phyloP scores from a whole-genome alignment of 2,113 vertebrate genomes.

The Microtus ochrogaster region DNA sequence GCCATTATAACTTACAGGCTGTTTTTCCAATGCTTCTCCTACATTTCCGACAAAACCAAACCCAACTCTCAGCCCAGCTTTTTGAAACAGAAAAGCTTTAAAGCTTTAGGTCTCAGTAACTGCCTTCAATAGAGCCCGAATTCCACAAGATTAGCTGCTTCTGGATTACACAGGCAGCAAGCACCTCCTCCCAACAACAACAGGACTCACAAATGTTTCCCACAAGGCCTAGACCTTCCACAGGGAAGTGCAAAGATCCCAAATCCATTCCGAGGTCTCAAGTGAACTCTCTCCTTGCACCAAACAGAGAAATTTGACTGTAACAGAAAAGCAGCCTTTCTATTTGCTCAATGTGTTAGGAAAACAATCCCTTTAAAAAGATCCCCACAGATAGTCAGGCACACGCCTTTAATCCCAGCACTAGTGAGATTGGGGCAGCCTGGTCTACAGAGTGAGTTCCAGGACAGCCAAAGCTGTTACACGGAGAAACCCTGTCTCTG shows the following conservation, averaged over 20 bases:
- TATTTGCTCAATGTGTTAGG: not conserved
- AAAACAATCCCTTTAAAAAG: conserved; percentile 29
- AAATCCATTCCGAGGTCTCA: not conserved
- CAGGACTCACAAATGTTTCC: not conserved
- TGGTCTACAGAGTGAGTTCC: too few relatives aligned
- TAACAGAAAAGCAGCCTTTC: conserved; percentile 5
- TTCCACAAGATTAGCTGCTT: conserved; percentile 41
- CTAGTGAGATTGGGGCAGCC: too few relatives aligned
- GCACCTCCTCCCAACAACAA: not conserved
- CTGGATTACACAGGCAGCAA: conserved; percentile 22
- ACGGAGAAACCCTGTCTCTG: too few relatives aligned
- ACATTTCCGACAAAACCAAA: too few relatives aligned
- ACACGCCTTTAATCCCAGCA: too few relatives aligned
- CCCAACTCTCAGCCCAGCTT: not conserved
- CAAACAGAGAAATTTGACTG: not conserved
- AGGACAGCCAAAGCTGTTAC: too few relatives aligned
- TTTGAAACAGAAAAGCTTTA: conserved; percentile 48
- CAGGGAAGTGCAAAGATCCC: conserved; percentile 12
- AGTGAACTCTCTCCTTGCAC: not conserved
- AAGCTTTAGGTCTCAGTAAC: too few relatives aligned
- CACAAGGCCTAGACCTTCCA: not conserved
- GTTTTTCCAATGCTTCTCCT: conserved; percentile 20
- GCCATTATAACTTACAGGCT: not conserved
- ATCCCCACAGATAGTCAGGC: not conserved
- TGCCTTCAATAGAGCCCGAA: not conserved